Base-by-base conservation (phyloP, 2,113 vertebrate species). In the Ageneiosus marmoratus region DNA sequence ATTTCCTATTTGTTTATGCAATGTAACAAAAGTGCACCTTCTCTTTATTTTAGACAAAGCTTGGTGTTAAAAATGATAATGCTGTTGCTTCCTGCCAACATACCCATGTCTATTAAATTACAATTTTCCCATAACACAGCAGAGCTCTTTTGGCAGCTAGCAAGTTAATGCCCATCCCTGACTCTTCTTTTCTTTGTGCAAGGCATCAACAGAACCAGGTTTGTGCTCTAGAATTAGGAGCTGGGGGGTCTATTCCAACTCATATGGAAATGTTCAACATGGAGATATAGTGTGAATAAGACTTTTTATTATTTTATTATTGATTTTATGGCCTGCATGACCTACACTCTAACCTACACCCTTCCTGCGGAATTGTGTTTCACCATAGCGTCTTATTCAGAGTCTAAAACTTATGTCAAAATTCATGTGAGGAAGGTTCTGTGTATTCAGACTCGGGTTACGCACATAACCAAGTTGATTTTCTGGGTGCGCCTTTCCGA, bases 161-260 rank as follows among this genome's bases (percentile, higher is more conserved):
- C 56, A 56, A 29, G 16, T 48, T 82, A 82, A 29, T 83, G 76
- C 83, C 74, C 34, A 56, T 65, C 48, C 9, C 62, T 58, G 20
- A 32, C 44, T 70, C 50, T 27, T 60, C 79, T n/a, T 84, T 6
- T 83, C 22, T 37, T 27, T 32, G 12, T 60, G 48, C 89, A 88
- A 37, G 50, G 50, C 29, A 81, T 55, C 73, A 70, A 86, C 81
- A 81, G 89, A 91, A 91, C 87, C 86, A 86, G 41, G 50, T 46
- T n/a, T 88, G 87, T 41, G 89, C 87, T 88, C 85, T 41, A 90
- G 91, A 89, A 91, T 92, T 88, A 91, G 58, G 50, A 76, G 48
- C 55, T 67, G 24, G 51, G n/a, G n/a, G n/a, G n/a, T n/a, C n/a
- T n/a, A n/a, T n/a, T 75, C 62, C 41, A 46, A 77, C 32, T 27